Conservation (phyloP, 2,797 vertebrate species). For the Myioborus miniatus region DNA sequence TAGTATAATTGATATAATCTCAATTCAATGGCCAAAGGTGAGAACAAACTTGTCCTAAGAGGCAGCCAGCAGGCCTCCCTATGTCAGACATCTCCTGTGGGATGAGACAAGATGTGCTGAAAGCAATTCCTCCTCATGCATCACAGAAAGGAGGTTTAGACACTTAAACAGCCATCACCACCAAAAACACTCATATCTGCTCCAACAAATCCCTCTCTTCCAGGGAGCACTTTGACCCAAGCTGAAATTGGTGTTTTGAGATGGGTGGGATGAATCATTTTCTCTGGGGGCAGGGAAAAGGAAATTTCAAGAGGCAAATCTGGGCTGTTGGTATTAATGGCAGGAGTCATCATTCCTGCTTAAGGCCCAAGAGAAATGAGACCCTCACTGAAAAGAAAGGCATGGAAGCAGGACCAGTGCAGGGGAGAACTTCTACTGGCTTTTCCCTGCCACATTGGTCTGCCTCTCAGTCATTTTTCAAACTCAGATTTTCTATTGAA, state of each 20-base stretch:
- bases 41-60: background rate
- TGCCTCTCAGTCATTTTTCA: background rate
- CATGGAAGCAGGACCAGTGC: background rate
- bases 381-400: background rate
- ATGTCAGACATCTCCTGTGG: background rate
- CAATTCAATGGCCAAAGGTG: background rate
- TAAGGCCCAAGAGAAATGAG: background rate
- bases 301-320: background rate
- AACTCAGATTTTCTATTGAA: background rate
- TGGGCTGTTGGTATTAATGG: background rate
- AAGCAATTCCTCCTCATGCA: background rate
- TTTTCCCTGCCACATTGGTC: background rate
- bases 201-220: background rate
- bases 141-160: background rate
- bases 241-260: background rate
- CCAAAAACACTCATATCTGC: background rate
- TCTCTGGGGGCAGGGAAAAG: background rate
- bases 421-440: background rate
- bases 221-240: background rate
- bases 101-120: background rate
- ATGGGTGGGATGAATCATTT: background rate
- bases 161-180: background rate
- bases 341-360: background rate
- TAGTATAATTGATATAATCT: background rate
- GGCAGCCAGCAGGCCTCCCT: background rate